A percentile compares a stretch with the other conserved stretches of the same genome.
These are phyloP conservation scores for Aphis gossypii DNA, from an alignment of 1,140 invertebrate species.

Conservation along the genomic window DNA sequence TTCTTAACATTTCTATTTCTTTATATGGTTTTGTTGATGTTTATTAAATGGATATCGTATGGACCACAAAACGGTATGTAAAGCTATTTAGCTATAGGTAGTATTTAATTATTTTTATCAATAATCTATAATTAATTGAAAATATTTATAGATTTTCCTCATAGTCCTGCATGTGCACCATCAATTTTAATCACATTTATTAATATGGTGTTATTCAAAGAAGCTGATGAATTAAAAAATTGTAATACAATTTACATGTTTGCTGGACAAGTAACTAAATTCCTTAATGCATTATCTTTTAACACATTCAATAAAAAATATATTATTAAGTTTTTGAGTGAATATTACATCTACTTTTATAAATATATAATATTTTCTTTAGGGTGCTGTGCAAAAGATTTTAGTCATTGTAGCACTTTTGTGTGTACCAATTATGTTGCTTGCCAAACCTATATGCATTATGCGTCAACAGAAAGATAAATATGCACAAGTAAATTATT, in stretches of 20 bases:
- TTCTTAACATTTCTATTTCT: slow-evolving; percentile 86
- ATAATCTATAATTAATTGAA: slow-evolving; percentile 73
- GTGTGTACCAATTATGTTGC: slow-evolving; percentile 95
- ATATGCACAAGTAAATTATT: slow-evolving; percentile 60
- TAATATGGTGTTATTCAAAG: slow-evolving; percentile 90
- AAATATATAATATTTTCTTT: slow-evolving; percentile 37
- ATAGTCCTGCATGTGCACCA: slow-evolving; percentile 77
- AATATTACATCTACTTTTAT: background rate
- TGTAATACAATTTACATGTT: slow-evolving; percentile 73
- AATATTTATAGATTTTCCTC: slow-evolving; percentile 69
- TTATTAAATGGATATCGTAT: slow-evolving; percentile 89
- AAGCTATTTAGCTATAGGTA: background rate
- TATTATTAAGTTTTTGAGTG: background rate
- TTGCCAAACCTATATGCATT: slow-evolving; percentile 89
- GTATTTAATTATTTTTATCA: slow-evolving; percentile 62
- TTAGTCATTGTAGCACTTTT: slow-evolving; percentile 84
- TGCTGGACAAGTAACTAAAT: slow-evolving; percentile 68
- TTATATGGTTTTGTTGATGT: slow-evolving; percentile 88
- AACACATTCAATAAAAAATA: background rate
- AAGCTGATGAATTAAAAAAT: slow-evolving; percentile 61
- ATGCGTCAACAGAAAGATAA: slow-evolving; percentile 72
- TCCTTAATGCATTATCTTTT: background rate
- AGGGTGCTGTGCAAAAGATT: slow-evolving; percentile 78
- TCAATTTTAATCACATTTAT: slow-evolving; percentile 94
- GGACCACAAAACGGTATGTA: slow-evolving; percentile 58